Evolutionary conservation across 2,888 invertebrate genomes (phyloP).

Genomic region (Aelia acuminata): DNA sequence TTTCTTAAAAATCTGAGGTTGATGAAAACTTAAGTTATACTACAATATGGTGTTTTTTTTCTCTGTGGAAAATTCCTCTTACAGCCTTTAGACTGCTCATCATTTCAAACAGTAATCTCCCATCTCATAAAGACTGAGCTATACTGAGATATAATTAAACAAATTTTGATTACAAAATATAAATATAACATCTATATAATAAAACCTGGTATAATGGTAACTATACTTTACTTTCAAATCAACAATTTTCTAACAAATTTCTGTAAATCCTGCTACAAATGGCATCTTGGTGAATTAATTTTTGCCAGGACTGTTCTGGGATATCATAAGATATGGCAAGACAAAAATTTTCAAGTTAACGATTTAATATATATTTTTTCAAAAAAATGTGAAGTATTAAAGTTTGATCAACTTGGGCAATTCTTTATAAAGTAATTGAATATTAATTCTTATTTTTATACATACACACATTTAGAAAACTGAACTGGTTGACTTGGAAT

Average conservation of each 20-base stretch:
- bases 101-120: conserved; percentile 7
- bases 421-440: too few species aligned
- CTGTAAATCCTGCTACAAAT: conserved; percentile 7
- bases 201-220: conserved; percentile 48
- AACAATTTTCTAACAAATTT: conserved; percentile 33
- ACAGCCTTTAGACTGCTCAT: background rate
- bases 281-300: background rate
- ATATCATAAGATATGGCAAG: background rate
- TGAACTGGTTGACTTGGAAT: too few species aligned
- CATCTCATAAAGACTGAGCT: background rate
- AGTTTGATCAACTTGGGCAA: background rate
- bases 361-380: background rate
- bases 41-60: conserved; percentile 49
- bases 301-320: background rate
- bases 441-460: too few species aligned
- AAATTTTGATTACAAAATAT: conserved; percentile 49
- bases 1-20: conserved; percentile 55
- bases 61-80: background rate
- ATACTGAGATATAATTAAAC: conserved; percentile 5
- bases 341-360: background rate
- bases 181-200: conserved; percentile 17
- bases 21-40: conserved; percentile 62
- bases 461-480: too few species aligned
- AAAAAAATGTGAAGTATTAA: background rate
- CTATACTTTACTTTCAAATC: conserved; percentile 35